phyloP scores from a whole-genome alignment of 2,888 invertebrate species.

The Nemapogon koenigi region DNA sequence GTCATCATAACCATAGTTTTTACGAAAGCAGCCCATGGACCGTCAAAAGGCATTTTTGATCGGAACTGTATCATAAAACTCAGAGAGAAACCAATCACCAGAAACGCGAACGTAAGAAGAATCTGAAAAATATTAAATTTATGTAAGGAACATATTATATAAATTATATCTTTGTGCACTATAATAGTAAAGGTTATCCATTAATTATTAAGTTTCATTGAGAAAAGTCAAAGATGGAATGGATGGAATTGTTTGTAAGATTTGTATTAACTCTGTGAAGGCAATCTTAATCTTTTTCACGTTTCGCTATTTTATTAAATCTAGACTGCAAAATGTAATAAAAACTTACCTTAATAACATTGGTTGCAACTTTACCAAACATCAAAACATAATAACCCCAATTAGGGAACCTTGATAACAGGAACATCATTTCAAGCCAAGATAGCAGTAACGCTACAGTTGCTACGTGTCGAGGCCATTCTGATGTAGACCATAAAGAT shows the following conservation, averaged over 20 bases:
- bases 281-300: too few relatives aligned
- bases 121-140: conserved; percentile 48
- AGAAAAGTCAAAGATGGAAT: too few relatives aligned
- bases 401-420: conserved; percentile 61
- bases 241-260: too few relatives aligned
- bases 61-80: conserved; percentile 65
- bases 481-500: conserved; percentile 23
- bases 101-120: conserved; percentile 47
- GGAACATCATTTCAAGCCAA: conserved; percentile 65
- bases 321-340: conserved; percentile 1
- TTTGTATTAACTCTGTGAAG: too few relatives aligned
- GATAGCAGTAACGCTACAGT: conserved; percentile 57
- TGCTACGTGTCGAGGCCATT: conserved; percentile 57
- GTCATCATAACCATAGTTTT: conserved; percentile 69
- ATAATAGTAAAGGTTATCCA: too few relatives aligned
- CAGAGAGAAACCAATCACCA: conserved; percentile 62
- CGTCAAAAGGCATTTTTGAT: conserved; percentile 52
- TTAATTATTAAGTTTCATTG: too few relatives aligned
- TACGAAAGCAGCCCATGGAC: conserved; percentile 57
- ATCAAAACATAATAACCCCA: conserved; percentile 67
- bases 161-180: too few relatives aligned
- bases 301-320: too few relatives aligned
- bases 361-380: conserved; percentile 66
- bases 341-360: conserved; percentile 56
- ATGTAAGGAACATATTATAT: too few relatives aligned